Evolutionary conservation across 1,140 invertebrate genomes (phyloP).

Genomic region (Neodiprion pinetum): DNA sequence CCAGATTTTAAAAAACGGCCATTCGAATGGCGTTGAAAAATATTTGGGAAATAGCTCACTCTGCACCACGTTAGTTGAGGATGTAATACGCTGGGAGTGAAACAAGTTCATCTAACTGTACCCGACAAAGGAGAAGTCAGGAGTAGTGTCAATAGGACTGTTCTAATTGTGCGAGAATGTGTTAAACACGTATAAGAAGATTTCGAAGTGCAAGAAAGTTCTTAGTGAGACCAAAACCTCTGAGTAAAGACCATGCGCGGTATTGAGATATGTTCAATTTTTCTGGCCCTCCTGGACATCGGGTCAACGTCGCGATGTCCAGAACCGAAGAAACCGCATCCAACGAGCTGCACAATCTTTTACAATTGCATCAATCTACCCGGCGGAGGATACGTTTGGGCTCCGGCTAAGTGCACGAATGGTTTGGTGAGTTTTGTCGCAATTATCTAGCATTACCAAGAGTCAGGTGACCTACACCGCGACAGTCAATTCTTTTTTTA

Average conservation of each 20-base stretch:
- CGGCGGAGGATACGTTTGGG: constrained; percentile 58
- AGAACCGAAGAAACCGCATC: constrained; percentile 58
- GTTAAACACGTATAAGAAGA: constrained; percentile 40
- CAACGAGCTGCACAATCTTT: constrained; percentile 60
- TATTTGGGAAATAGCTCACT: too few relatives aligned
- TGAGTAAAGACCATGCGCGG: neutral
- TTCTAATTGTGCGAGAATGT: constrained; percentile 34
- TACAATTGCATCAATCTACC: constrained; percentile 62
- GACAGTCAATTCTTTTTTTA: constrained; percentile 11
- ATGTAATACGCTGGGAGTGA: neutral
- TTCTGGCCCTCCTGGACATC: constrained; percentile 6
- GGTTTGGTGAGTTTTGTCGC: constrained; percentile 52
- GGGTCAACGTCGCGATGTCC: constrained; percentile 51
- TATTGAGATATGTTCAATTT: constrained; percentile 20
- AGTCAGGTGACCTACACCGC: too few relatives aligned
- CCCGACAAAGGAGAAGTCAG: constrained; percentile 7
- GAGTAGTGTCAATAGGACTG: neutral
- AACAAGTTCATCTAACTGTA: constrained; percentile 19
- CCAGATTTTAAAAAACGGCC: too few relatives aligned
- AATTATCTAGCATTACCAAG: neutral
- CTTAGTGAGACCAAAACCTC: neutral
- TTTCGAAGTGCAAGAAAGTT: constrained; percentile 18
- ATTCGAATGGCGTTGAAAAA: too few relatives aligned
- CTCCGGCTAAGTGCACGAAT: constrained; percentile 59
- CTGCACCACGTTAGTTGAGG: too few relatives aligned